Evolutionary conservation across 2,888 invertebrate species (phyloP).

Genomic region (Cerastis leucographa): DNA sequence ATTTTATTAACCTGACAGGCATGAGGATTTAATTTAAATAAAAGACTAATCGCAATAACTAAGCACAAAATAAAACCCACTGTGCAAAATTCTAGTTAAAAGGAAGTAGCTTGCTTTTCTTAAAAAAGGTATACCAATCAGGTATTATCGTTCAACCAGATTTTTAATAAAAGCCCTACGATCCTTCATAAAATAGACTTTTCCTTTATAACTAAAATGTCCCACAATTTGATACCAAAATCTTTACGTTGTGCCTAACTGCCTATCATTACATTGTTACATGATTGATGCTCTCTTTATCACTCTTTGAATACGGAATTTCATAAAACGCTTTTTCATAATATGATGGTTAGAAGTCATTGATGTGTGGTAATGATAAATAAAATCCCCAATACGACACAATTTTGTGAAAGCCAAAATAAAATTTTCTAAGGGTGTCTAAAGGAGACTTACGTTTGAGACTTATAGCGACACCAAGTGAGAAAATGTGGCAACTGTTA

Average conservation of each 20-base stretch:
- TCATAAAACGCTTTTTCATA: slow-evolving; percentile 53
- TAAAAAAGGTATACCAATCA: background rate
- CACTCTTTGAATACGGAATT: slow-evolving; percentile 53
- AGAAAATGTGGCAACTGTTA: background rate
- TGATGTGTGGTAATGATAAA: slow-evolving; percentile 56
- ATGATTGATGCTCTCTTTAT: slow-evolving; percentile 53
- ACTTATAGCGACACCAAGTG: slow-evolving; percentile 24
- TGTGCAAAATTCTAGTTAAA: background rate
- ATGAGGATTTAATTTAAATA: background rate
- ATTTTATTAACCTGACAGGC: background rate
- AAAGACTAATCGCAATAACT: background rate
- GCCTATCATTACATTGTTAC: slow-evolving; percentile 29
- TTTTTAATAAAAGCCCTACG: slow-evolving; percentile 30
- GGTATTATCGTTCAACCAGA: slow-evolving; percentile 3
- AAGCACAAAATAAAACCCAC: background rate
- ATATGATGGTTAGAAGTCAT: slow-evolving; percentile 38
- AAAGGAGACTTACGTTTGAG: background rate
- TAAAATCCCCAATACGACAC: slow-evolving; percentile 27
- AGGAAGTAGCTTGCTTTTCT: background rate
- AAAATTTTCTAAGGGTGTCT: background rate
- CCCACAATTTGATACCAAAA: slow-evolving; percentile 42
- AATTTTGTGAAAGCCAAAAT: slow-evolving; percentile 24
- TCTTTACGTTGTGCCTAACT: slow-evolving; percentile 24
- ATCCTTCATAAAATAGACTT: slow-evolving; percentile 7
- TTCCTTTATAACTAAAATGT: slow-evolving; percentile 37